Evolutionary conservation across 2,888 invertebrate genomes (phyloP).

Genomic region (Xanthostigma xanthostigma): DNA sequence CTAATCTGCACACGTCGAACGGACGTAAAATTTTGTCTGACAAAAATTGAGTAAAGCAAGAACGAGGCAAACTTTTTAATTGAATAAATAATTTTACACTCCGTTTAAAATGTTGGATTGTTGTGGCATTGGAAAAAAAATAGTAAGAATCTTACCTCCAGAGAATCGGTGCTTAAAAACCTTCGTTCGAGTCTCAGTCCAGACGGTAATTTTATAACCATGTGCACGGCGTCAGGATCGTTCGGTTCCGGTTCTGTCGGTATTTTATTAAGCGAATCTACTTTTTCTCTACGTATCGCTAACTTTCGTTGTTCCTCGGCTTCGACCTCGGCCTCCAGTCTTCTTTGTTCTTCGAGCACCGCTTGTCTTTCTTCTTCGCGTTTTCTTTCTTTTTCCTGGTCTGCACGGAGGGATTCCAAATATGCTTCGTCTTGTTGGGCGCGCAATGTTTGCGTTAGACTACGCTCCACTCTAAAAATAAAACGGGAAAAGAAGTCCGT

Average conservation of each 20-base stretch:
- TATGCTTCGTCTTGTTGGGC: slow-evolving; percentile 91
- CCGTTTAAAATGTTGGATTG: no score
- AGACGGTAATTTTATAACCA: slow-evolving; percentile 83
- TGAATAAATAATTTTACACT: not conserved
- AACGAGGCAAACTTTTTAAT: no score
- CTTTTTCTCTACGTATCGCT: slow-evolving; percentile 51
- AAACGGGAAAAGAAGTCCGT: not conserved
- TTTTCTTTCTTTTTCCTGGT: slow-evolving; percentile 84
- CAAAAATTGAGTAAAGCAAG: no score
- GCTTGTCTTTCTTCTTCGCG: slow-evolving; percentile 38
- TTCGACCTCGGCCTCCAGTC: slow-evolving; percentile 27
- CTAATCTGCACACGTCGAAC: no score
- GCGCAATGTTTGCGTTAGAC: slow-evolving; percentile 71
- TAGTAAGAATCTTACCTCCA: slow-evolving; percentile 45
- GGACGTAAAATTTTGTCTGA: no score
- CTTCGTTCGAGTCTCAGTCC: slow-evolving; percentile 79
- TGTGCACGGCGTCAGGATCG: slow-evolving; percentile 54
- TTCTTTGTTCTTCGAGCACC: slow-evolving; percentile 30
- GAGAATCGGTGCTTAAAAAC: slow-evolving; percentile 64
- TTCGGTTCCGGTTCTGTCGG: slow-evolving; percentile 62
- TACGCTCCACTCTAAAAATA: slow-evolving; percentile 51
- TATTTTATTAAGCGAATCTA: slow-evolving; percentile 45
- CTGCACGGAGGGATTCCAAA: slow-evolving; percentile 75
- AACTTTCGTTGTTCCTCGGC: slow-evolving; percentile 30
- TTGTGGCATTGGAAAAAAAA: no score